A percentile compares a stretch with the other conserved stretches of the same genome.
These are phyloP conservation scores for Tenthredo mesomela DNA, from an alignment of 2,888 invertebrate genomes.

Conservation along the genomic window DNA sequence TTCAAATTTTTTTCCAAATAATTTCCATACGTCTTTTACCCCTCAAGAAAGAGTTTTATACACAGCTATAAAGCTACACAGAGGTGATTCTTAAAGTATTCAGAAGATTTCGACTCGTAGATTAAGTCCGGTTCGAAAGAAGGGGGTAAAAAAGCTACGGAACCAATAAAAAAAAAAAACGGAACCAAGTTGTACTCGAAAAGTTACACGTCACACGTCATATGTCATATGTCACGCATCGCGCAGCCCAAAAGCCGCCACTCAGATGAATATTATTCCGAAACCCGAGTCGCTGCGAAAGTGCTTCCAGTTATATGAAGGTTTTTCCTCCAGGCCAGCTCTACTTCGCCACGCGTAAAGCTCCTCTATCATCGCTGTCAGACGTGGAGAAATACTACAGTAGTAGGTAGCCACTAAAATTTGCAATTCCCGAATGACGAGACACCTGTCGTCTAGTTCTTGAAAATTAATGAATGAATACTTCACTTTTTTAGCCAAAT, in stretches of 20 bases:
- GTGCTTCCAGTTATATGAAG: constrained; percentile 39
- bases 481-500: not conserved
- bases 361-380: constrained; percentile 43
- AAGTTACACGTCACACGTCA: constrained; percentile 31
- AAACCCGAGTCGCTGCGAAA: constrained; percentile 35
- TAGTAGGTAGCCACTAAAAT: not conserved
- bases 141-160: not conserved
- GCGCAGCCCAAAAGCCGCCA: constrained; percentile 21
- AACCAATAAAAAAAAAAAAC: not conserved
- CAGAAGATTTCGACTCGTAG: not conserved
- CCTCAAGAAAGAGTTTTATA: not conserved
- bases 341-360: constrained; percentile 20
- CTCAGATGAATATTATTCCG: constrained; percentile 40
- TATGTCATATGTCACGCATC: constrained; percentile 28
- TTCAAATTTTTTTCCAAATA: not conserved
- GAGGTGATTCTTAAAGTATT: not conserved
- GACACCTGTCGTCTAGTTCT: not conserved
- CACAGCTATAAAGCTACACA: not conserved
- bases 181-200: not conserved
- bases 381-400: not conserved
- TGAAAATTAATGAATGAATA: not conserved
- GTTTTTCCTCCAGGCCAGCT: not conserved
- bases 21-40: not conserved
- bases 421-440: constrained; percentile 12
- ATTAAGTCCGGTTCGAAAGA: not conserved